Evolutionary conservation across 2,113 vertebrate species (phyloP).

Genomic region (Eidolon helvum): DNA sequence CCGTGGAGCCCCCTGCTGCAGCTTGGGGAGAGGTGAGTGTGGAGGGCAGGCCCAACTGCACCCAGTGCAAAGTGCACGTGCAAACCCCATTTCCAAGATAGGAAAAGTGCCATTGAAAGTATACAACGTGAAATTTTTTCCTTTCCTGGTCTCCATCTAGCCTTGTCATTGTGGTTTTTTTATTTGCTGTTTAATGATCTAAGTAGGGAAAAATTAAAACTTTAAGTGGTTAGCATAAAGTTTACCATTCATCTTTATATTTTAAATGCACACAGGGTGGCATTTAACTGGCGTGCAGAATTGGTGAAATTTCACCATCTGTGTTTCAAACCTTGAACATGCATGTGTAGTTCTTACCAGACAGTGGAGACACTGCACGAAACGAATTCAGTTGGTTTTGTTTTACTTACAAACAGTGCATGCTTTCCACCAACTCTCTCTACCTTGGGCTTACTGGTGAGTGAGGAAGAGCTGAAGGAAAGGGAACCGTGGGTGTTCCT

Average conservation of each 20-base stretch:
- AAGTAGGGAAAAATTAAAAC: not conserved
- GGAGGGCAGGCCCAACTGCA: fast-evolving
- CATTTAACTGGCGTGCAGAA: not conserved
- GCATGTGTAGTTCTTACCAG: not conserved
- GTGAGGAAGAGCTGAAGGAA: not conserved
- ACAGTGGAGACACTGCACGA: not conserved
- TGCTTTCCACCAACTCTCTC: not conserved
- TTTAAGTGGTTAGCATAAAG: not conserved
- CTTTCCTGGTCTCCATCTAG: not conserved
- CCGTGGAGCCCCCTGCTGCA: slow-evolving; percentile 94
- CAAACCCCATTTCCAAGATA: not conserved
- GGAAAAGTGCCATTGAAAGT: not conserved
- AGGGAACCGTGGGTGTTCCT: not conserved
- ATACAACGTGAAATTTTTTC: not conserved
- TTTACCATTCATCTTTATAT: not conserved
- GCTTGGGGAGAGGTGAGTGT: slow-evolving; percentile 95
- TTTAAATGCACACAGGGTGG: not conserved
- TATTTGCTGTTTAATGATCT: not conserved
- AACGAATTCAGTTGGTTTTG: not conserved
- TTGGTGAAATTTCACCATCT: not conserved
- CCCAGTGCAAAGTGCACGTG: fast-evolving
- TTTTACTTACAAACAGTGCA: not conserved
- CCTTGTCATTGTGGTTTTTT: not conserved
- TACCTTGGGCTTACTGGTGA: not conserved
- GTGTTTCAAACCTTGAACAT: not conserved